These are phyloP conservation scores for Planococcus citri DNA, from an alignment of 1,140 invertebrate genomes.

Conservation along the genomic window DNA sequence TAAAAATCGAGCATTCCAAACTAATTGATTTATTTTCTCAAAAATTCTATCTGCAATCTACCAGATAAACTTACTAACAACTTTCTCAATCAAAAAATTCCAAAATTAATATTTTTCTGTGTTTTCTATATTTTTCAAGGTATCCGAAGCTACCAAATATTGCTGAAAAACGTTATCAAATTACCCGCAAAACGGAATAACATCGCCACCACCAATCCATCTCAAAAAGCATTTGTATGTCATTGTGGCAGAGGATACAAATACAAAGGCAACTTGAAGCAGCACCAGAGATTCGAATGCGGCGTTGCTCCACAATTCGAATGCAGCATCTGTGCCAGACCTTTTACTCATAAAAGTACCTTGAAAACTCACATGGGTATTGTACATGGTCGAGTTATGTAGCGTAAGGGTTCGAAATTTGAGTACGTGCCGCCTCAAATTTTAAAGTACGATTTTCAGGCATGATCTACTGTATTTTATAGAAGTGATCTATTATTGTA, in stretches of 20 bases:
- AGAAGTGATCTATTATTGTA: too few species aligned
- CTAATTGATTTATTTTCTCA: too few species aligned
- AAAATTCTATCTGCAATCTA: too few species aligned
- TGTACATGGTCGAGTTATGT: constrained; percentile 22
- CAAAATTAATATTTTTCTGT: too few species aligned
- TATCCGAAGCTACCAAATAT: background rate
- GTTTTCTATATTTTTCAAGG: too few species aligned
- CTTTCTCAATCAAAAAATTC: too few species aligned
- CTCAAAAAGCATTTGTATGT: constrained; percentile 2
- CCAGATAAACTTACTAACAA: too few species aligned
- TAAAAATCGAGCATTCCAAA: too few species aligned
- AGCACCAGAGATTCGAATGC: constrained; percentile 48
- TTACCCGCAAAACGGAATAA: background rate
- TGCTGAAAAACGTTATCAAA: background rate
- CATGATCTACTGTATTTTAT: too few species aligned
- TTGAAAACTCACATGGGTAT: constrained; percentile 25
- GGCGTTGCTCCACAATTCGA: constrained; percentile 35
- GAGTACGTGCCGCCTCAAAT: too few species aligned
- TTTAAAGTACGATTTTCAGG: too few species aligned
- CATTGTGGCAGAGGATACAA: constrained; percentile 25
- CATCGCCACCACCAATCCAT: background rate
- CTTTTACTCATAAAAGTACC: constrained; percentile 26
- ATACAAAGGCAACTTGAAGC: constrained; percentile 29
- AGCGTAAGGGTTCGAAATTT: background rate
- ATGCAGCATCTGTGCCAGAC: constrained; percentile 25